Percentiles rank a stretch among this genome's conserved stretches.
These are phyloP conservation scores for Cryptotis parvus DNA, from an alignment of 2,113 vertebrate genomes.

Conservation along the genomic window DNA sequence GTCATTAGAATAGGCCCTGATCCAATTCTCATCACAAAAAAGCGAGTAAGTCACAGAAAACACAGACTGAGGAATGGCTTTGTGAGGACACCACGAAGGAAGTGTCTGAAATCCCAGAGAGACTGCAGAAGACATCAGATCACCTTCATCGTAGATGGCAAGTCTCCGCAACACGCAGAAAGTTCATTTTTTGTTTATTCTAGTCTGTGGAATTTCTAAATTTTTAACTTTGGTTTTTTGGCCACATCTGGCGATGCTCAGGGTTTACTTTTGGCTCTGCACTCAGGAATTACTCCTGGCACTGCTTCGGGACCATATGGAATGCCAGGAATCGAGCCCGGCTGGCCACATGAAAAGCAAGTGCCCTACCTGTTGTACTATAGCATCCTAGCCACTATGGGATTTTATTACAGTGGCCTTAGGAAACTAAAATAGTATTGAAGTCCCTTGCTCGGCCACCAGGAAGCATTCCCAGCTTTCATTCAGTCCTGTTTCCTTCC, in stretches of 20 bases:
- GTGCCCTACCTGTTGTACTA: no score
- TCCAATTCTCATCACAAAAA: neutral
- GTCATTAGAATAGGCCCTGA: neutral
- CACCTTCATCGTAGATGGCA: neutral
- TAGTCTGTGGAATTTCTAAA: no score
- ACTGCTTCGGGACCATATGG: no score
- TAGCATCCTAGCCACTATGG: neutral
- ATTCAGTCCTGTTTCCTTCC: slow-evolving; percentile 21
- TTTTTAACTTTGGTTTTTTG: neutral
- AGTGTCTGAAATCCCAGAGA: neutral
- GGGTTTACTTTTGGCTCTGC: no score
- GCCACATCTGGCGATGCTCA: no score
- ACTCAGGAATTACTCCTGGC: no score
- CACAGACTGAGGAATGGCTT: neutral
- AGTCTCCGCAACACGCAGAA: neutral
- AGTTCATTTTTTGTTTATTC: no score
- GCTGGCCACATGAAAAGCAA: no score
- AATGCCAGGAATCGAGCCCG: no score
- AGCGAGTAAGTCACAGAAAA: neutral
- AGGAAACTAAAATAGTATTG: neutral
- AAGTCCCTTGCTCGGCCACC: neutral
- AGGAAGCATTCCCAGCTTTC: neutral
- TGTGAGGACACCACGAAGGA: neutral
- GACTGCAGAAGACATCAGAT: neutral
- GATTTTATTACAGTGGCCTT: neutral